These are phyloP conservation scores for Hymenopus coronatus DNA, from an alignment of 2,888 invertebrate genomes.

Conservation along the genomic window DNA sequence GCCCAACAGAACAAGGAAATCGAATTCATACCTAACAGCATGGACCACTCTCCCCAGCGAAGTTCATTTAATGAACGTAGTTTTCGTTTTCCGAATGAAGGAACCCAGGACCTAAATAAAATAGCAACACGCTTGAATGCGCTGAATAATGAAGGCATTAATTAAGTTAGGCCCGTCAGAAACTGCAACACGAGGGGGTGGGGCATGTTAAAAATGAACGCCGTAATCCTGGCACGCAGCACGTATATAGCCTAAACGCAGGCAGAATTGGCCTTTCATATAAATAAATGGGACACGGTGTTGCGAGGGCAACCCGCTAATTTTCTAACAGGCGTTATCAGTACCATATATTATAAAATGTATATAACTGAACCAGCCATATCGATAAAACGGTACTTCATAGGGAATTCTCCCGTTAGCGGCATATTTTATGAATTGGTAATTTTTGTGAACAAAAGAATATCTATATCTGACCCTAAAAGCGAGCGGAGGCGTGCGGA, in stretches of 20 bases:
- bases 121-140: neutral
- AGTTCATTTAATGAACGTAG: neutral
- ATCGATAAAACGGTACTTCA: neutral
- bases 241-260: neutral
- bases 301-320: neutral
- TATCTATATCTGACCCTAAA: neutral
- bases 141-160: neutral
- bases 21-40: neutral
- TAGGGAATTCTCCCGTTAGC: neutral
- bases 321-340: neutral
- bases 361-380: neutral
- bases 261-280: neutral
- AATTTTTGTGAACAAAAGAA: neutral
- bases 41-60: neutral
- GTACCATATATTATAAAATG: neutral
- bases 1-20: neutral
- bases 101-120: neutral
- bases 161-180: neutral
- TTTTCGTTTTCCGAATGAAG: neutral
- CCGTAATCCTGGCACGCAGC: neutral
- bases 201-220: neutral
- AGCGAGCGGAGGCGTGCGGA: neutral
- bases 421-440: neutral
- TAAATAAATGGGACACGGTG: neutral
- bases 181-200: neutral